phyloP scores from a whole-genome alignment of 2,888 invertebrate species.

The Himalopsyche tibetana region DNA sequence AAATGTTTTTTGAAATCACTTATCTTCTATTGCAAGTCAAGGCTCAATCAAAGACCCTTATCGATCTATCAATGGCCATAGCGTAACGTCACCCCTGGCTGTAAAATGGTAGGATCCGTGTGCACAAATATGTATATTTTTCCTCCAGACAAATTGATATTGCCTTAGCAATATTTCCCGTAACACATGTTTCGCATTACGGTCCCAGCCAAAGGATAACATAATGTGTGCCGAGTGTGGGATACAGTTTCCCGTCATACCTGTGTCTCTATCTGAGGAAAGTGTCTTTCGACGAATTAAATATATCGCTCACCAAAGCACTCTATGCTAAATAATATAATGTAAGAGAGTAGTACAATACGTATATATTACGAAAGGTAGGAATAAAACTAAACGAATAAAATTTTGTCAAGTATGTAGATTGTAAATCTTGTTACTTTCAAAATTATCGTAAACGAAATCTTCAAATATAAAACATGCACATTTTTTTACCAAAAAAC shows the following conservation, averaged over 20 bases:
- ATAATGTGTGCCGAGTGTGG: slow-evolving; percentile 48
- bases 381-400: no score
- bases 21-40: no score
- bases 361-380: no score
- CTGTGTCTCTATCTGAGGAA: slow-evolving; percentile 27
- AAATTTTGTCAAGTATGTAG: no score
- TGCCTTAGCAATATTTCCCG: slow-evolving; percentile 65
- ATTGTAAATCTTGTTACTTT: no score
- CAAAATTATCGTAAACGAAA: no score
- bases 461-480: no score
- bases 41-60: no score
- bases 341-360: neutral
- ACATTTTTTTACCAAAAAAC: no score
- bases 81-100: slow-evolving; percentile 45
- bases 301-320: slow-evolving; percentile 32
- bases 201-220: slow-evolving; percentile 52
- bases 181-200: slow-evolving; percentile 64
- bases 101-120: slow-evolving; percentile 39
- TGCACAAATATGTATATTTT: slow-evolving; percentile 63
- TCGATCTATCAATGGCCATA: neutral
- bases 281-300: slow-evolving; percentile 9
- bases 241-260: slow-evolving; percentile 20
- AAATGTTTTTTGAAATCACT: no score
- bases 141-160: slow-evolving; percentile 65
- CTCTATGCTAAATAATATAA: neutral